Evolutionary conservation across 2,888 invertebrate species (phyloP).

Genomic region (Oligia fasciuncula): DNA sequence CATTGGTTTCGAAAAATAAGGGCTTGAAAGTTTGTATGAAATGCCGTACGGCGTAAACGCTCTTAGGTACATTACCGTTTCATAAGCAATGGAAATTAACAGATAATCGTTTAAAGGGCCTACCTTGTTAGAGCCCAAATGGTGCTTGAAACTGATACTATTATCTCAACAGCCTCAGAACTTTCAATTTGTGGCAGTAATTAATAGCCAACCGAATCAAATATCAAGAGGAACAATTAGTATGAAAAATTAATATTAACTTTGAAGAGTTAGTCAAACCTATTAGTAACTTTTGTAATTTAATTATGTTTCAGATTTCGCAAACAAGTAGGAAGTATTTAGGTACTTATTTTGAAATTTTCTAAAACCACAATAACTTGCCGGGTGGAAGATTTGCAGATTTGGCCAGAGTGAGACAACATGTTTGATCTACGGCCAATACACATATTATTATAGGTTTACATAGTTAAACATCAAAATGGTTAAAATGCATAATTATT

Average conservation of each 20-base stretch:
- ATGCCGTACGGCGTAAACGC: too few species aligned
- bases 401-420: conserved; percentile 17
- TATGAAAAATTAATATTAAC: conserved; percentile 10
- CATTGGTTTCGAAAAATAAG: too few species aligned
- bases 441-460: conserved; percentile 18
- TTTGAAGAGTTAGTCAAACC: conserved; percentile 18
- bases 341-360: background rate
- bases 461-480: conserved; percentile 43
- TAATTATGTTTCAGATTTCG: conserved; percentile 3
- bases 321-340: background rate
- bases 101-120: conserved; percentile 1
- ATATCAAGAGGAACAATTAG: conserved; percentile 22
- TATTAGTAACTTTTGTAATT: conserved; percentile 22
- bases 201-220: conserved; percentile 33
- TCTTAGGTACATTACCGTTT: background rate
- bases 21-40: too few species aligned
- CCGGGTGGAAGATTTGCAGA: conserved; percentile 35
- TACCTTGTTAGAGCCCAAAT: background rate
- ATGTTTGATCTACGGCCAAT: conserved; percentile 32
- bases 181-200: conserved; percentile 48
- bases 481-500: conserved; percentile 26
- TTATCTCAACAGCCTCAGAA: conserved; percentile 13
- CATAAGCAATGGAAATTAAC: background rate
- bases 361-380: background rate
- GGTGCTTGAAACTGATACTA: conserved; percentile 13